Base-by-base conservation (phyloP, 2,888 invertebrate species). In the Plagodis pulveraria region DNA sequence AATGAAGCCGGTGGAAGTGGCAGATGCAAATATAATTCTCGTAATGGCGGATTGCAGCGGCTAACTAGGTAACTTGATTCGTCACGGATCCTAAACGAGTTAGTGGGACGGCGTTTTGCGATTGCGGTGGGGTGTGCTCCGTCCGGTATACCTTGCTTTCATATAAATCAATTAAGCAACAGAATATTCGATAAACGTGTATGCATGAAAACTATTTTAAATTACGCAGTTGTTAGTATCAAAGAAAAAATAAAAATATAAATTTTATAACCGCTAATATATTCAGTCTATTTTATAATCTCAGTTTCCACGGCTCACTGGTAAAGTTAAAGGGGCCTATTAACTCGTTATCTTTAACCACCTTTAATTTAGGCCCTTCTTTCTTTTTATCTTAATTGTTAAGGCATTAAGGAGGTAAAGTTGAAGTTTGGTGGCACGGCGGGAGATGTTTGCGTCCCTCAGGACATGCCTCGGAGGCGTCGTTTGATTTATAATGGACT, bases 401-500 rank as follows among this genome's bases (percentile, higher is more conserved):
- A 87, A 86, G 89, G 84, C 87, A 90, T 91, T 91, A 88, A 89
- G 83, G 86, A 86, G 88, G 86, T 83, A 82, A 91, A 89, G 89
- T 89, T 89, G 85, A 88, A 89, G 84, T 89, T 89, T 77, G 80
- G 82, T 80, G 86, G 84, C 84, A 75, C 85, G 78, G 78, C 74
- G 88, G 88, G 86, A 87, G 88, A 86, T 82, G 87, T 79, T 77
- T 77, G 77, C 85, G 87, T 89, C 91, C 91, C 91, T 89, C 87
- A 89, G 87, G 92, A 91, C 84, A 89, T 90, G 91, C 87, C 91
- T 86, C 77, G 84, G 79, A 90, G 91, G 91, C 91, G 87, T 91
- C 91, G 87, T 91, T 91, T 91, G 92, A 92, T 92, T 92, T 92
- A 92, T 92, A 92, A 92, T 92, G 91, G 92, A 91, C 90, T 91